Evolutionary conservation across 2,797 vertebrate genomes (phyloP), one percentile per base, ranked within the genome.

Genomic region (Erethizon dorsatum): DNA sequence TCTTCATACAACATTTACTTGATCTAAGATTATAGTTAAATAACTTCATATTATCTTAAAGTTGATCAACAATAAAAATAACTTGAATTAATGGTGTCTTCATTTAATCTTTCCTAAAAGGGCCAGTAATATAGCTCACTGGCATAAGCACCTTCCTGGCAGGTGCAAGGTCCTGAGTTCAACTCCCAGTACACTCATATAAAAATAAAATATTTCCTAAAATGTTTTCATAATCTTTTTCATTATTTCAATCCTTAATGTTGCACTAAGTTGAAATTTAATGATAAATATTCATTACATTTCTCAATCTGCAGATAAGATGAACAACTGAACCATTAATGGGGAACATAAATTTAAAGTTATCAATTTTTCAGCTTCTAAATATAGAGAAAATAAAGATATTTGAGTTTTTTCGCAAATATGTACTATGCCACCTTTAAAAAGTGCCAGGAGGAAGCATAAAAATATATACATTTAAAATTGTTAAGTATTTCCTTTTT

Each of bases 211-310:
- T 87, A 14, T 37, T 28, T 71, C 31, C 9, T 80, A 37, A 41
- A 85, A 45, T 28, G 56, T 28, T 83, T 83, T 59, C 6, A 59
- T 57, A 47, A 28, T 47, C 2, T 37, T 69, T 18, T 87, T 20
- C 22, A 24, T 59, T 69, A 50, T 31, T 87, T 93, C 57, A 88
- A 93, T 59, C 31, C 41, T 87, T 24, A 86, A 71, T 33, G 11
- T 45, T 50, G 69, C 61, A 93, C 37, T 59, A 87, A 79, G 2
- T 69, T 87, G 79, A 87, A 87, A 93, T 80, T 80, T 37, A 87
- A 59, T 80, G n/a, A 93, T 93, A 93, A 87, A 69, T 45, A 93
- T 80, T 93, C 75, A 59, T 93, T 93, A 59, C 88, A 57, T 57
- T 77, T 59, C 13, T 82, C n/a, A 69, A 69, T 69, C n/a, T 87